These are phyloP conservation scores for Microhierax caerulescens DNA, from an alignment of 2,797 vertebrate species.

Conservation along the genomic window DNA sequence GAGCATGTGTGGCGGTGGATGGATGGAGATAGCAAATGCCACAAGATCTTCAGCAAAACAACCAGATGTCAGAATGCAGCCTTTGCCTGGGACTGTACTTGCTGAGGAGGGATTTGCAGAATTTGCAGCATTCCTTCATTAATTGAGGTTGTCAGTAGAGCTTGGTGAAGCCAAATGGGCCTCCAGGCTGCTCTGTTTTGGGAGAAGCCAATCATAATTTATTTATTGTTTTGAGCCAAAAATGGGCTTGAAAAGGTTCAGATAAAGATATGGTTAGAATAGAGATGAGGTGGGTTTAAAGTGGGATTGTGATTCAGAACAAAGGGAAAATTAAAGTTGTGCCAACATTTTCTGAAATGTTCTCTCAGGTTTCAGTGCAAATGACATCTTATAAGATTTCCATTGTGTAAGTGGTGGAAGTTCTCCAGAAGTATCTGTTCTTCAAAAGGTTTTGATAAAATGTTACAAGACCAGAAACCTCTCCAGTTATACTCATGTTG, in stretches of 20 bases:
- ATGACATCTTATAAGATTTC: background rate
- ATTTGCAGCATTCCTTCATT: background rate
- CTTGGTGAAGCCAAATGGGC: background rate
- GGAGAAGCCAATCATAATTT: background rate
- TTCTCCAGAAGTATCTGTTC: background rate
- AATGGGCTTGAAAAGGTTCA: background rate
- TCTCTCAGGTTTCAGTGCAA: background rate
- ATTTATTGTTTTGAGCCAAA: background rate
- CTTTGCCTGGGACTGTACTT: background rate
- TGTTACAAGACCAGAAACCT: background rate
- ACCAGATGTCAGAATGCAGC: background rate
- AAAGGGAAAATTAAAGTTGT: background rate
- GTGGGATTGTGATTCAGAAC: background rate
- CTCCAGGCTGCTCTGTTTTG: background rate
- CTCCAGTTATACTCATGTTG: background rate
- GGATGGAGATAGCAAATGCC: background rate
- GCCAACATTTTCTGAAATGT: background rate
- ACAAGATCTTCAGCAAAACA: background rate
- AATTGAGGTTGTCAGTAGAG: background rate
- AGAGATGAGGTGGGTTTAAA: background rate
- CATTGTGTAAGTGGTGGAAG: background rate
- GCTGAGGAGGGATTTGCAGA: background rate
- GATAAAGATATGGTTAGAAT: background rate
- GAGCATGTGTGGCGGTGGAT: background rate
- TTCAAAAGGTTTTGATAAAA: constrained; percentile 10